Conservation (phyloP, 2,113 vertebrate genomes). For the Telmatochromis brachygnathus region DNA sequence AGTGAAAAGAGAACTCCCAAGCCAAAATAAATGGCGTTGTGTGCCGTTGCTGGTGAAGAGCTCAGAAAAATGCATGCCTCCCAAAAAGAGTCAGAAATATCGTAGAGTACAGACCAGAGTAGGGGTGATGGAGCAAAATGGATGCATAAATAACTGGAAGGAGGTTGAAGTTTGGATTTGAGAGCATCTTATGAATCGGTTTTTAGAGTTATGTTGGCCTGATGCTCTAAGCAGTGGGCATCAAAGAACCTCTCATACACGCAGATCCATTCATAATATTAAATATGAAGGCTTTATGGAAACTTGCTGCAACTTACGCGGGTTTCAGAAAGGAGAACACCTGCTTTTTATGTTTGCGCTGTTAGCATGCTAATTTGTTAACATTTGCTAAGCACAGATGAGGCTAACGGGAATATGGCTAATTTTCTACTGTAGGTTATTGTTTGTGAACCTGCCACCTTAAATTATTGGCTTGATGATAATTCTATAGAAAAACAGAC, state of each 20-base stretch:
- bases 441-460: neutral
- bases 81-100: neutral
- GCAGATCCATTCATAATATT: neutral
- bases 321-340: neutral
- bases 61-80: neutral
- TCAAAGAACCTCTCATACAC: neutral
- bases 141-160: conserved; percentile 10
- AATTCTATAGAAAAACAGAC: neutral
- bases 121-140: conserved; percentile 2
- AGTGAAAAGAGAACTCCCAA: conserved; percentile 50
- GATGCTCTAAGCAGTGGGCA: neutral
- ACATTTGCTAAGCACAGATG: neutral
- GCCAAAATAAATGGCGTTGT: conserved; percentile 37
- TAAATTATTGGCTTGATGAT: neutral
- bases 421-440: neutral
- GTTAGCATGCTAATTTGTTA: neutral
- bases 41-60: conserved; percentile 19
- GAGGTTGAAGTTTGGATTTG: neutral
- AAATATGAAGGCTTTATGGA: neutral
- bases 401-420: neutral
- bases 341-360: neutral
- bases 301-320: neutral
- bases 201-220: neutral
- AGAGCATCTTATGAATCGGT: neutral
- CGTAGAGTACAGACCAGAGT: neutral